phyloP scores from a whole-genome alignment of 1,140 invertebrate genomes.

The Drosophila persimilis region DNA sequence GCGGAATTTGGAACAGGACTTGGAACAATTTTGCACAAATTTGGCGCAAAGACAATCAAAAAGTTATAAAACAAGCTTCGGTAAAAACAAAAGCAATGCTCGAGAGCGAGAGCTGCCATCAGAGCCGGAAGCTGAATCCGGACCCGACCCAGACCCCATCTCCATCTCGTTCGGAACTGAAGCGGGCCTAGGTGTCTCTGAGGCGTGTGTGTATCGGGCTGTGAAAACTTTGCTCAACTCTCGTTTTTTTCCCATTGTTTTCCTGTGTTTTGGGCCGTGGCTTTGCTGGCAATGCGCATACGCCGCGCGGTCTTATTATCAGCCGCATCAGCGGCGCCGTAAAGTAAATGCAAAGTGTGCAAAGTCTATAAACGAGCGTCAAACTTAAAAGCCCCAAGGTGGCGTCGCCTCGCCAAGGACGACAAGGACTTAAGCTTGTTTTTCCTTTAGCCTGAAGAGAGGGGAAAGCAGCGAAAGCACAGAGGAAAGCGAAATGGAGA shows the following conservation, averaged over 20 bases:
- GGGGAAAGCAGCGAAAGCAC: too few relatives aligned
- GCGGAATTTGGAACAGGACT: constrained; percentile 36
- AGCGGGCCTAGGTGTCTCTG: constrained; percentile 19
- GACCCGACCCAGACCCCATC: constrained; percentile 10
- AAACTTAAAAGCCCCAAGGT: constrained; percentile 80
- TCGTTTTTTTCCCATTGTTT: constrained; percentile 46
- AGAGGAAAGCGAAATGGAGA: too few relatives aligned
- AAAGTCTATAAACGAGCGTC: constrained; percentile 81
- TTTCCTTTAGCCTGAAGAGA: constrained; percentile 13
- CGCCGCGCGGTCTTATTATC: constrained; percentile 75
- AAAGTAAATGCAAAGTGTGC: constrained; percentile 81
- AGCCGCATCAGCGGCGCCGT: constrained; percentile 77
- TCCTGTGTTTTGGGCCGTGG: constrained; percentile 27
- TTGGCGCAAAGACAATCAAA: constrained; percentile 80
- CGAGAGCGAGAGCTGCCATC: constrained; percentile 11
- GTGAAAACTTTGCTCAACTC: constrained; percentile 71
- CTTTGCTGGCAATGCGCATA: constrained; percentile 62
- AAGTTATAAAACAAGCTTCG: constrained; percentile 80
- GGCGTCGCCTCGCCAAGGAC: constrained; percentile 66
- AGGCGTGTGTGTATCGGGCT: constrained; percentile 71
- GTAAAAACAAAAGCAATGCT: constrained; percentile 57
- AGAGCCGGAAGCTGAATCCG: constrained; percentile 46
- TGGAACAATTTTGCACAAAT: constrained; percentile 74
- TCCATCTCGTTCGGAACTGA: neutral
- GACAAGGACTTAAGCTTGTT: constrained; percentile 57